phyloP scores from a whole-genome alignment of 2,888 invertebrate species.

The Gastracanthus pulcherrimus region DNA sequence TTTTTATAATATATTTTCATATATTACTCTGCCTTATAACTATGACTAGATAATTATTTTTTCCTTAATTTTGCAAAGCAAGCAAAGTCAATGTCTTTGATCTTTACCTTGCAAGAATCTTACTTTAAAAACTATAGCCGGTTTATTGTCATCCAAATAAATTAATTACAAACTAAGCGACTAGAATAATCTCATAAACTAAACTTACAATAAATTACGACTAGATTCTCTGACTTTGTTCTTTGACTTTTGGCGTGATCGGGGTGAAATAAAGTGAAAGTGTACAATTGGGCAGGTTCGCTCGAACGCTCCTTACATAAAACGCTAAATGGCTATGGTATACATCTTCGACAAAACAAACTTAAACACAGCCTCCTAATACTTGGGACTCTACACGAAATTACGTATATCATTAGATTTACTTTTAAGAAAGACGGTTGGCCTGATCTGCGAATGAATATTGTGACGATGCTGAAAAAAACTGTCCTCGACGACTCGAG shows the following conservation, averaged over 20 bases:
- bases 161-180: conserved; percentile 25
- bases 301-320: conserved; percentile 25
- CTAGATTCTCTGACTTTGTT: not conserved
- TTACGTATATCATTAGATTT: conserved; percentile 32
- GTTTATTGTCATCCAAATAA: conserved; percentile 48
- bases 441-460: conserved; percentile 48
- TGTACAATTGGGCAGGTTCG: conserved; percentile 12
- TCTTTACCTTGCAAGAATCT: not conserved
- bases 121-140: conserved; percentile 43
- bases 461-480: not conserved
- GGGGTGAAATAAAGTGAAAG: not conserved
- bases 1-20: conserved; percentile 63
- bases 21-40: conserved; percentile 58
- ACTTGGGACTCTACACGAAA: conserved; percentile 48
- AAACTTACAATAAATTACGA: conserved; percentile 1
- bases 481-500: not conserved
- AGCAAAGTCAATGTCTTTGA: not conserved
- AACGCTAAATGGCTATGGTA: not conserved
- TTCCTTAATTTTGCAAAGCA: conserved; percentile 8
- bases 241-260: not conserved
- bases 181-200: conserved; percentile 30
- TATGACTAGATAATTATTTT: conserved; percentile 51
- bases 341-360: conserved; percentile 14
- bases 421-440: conserved; percentile 55
- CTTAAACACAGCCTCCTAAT: conserved; percentile 67